Evolutionary conservation across 2,113 vertebrate species (phyloP), one percentile per base, ranked within the genome.

Genomic region (Cheilinus undulatus): DNA sequence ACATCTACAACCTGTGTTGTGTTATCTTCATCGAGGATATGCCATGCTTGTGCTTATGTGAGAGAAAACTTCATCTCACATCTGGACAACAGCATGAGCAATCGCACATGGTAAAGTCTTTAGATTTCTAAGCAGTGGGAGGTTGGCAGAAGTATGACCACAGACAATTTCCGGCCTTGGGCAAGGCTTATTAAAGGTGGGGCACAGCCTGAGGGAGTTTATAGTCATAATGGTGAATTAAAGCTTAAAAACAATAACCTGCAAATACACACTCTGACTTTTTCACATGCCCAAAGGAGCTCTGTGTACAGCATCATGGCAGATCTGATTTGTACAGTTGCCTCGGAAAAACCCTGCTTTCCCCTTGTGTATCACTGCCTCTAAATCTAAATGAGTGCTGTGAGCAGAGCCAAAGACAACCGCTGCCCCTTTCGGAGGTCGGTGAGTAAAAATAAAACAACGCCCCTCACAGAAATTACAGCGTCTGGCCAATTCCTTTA

Each of bases 401-500:
- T 5, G 26, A 76, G 49, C 66, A 5, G 62, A 83, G 89, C 89
- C 90, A 93, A 92, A 86, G 60, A 88, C 86, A 92, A 91, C 87
- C 80, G 51, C 76, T 69, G 53, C 66, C 82, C 76, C 85, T 86
- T 83, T 86, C 65, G 66, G 79, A 81, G 71, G 75, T 76, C 66
- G 22, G 49, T 38, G 72, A 85, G 78, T 76, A 88, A 90, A 89
- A 90, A 90, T 86, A 88, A 85, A 91, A 83, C 80, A 82, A 88
- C 83, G 71, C 80, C 87, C 86, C 71, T 78, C 68, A 24, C 81
- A 87, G 75, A 88, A 90, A 91, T 91, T 89, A 91, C 69, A 72
- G 46, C 34, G 59, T 88, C 82, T 85, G 84, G 69, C 76, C 82
- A 69, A 71, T 78, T 83, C 76, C 76, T 88, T 34, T 11, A 81